phyloP scores from a whole-genome alignment of 1,140 invertebrate genomes.

The Cydia fagiglandana region DNA sequence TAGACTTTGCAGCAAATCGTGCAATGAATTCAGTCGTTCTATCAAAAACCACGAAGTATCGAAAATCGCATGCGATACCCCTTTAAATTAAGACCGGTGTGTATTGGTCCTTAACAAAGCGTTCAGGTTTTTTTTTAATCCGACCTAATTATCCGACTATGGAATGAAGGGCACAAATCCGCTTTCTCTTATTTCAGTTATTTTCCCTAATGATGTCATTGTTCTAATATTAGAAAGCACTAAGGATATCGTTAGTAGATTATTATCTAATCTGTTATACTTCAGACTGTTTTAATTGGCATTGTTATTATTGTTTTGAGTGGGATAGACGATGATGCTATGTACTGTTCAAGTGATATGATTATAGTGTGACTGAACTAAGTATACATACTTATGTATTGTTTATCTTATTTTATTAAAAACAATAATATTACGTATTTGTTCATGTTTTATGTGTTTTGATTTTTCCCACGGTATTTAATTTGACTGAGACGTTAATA shows the following conservation, averaged over 20 bases:
- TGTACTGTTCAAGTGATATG: constrained; percentile 6
- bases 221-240: neutral
- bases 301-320: constrained; percentile 18
- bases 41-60: too few species aligned
- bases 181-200: neutral
- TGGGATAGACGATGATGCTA: neutral
- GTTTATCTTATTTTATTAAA: neutral
- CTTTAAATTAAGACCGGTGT: too few species aligned
- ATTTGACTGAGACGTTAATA: neutral
- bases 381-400: neutral
- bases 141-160: neutral
- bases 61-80: too few species aligned
- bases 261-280: constrained; percentile 19
- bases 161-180: neutral
- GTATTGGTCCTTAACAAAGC: too few species aligned
- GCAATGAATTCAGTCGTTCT: too few species aligned
- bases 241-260: constrained; percentile 3
- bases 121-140: too few species aligned
- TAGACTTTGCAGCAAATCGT: too few species aligned
- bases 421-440: neutral
- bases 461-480: constrained; percentile 1
- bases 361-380: constrained; percentile 1
- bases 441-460: neutral
- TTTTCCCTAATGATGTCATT: constrained; percentile 20
- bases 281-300: neutral